Evolutionary conservation across 2,797 vertebrate genomes (phyloP), one percentile per base, ranked within the genome.

Genomic region (Bufotes viridis): DNA sequence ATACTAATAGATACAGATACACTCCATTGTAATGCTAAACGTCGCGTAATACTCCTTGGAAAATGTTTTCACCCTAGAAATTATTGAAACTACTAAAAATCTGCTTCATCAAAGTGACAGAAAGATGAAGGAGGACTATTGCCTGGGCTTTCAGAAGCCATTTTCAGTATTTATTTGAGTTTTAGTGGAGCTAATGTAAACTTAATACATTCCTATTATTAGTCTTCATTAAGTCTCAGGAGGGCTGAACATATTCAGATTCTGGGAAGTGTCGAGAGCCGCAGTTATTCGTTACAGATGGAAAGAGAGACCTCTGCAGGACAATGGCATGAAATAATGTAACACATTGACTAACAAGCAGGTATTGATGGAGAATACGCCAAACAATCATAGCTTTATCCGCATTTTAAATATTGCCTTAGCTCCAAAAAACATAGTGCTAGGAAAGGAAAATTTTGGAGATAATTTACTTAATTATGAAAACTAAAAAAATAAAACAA

Each of bases 271-370:
- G 20, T 34, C 6, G 29, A 26, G 18, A 29, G 34, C 34, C 14
- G n/a, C 4, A 85, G 18, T 26, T 55, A 78, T 60, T 34, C 49
- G 1, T 63, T 85, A 17, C n/a, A 79, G 75, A 86, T 79, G 84
- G 65, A 53, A 86, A 86, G 85, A 81, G 85, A 69, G 85, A 86
- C 85, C 85, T 81, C 85, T 86, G 85, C 85, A 86, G 85, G 85
- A 72, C 63, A 70, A 17, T 51, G 53, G 4, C 51, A 42, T 58
- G 65, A 81, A 80, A 81, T 72, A 65, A 51, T 20, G 10, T 7
- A 85, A 53, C 57, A 15, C 34, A 12, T 80, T 18, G 78, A 18
- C 26, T 10, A 80, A 5, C 18, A 34, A 60, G 13, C 17, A 24
- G 75, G 24, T 78, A n/a, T 78, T 20, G 10, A 51, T 42, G 12